These are phyloP conservation scores for Acrocyrtus sp. DNA, from an alignment of 2,888 invertebrate genomes.

Conservation along the genomic window DNA sequence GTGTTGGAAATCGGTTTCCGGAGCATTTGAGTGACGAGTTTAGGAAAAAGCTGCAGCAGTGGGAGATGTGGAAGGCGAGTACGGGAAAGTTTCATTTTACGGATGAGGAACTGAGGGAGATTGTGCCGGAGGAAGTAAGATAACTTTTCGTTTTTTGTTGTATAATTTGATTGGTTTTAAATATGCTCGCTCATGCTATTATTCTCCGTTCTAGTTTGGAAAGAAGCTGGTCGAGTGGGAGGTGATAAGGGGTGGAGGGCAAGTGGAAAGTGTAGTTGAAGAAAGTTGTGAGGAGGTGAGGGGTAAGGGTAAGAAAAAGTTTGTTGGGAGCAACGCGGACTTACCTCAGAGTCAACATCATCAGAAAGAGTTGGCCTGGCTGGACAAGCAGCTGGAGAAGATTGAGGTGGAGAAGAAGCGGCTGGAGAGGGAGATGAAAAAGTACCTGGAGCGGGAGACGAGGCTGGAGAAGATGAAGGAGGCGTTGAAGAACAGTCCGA, in stretches of 20 bases:
- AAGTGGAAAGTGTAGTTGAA: no score
- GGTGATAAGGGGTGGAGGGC: constrained; percentile 72
- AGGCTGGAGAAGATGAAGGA: constrained; percentile 71
- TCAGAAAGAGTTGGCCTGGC: constrained; percentile 71
- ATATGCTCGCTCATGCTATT: no score
- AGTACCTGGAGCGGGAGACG: constrained; percentile 75
- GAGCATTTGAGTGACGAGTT: constrained; percentile 81
- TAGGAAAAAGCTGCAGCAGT: constrained; percentile 84
- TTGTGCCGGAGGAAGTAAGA: constrained; percentile 84
- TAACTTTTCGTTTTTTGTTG: no score
- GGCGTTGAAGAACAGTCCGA: constrained; percentile 70
- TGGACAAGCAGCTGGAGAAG: constrained; percentile 72
- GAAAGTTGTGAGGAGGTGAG: constrained; percentile 4
- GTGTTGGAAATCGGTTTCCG: not conserved
- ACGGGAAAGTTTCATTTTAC: constrained; percentile 64
- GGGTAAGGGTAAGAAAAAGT: not conserved
- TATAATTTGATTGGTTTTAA: no score
- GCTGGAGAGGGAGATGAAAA: constrained; percentile 73
- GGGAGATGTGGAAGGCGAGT: constrained; percentile 77
- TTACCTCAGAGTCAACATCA: not conserved
- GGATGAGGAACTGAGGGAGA: constrained; percentile 68
- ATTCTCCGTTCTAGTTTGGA: no score
- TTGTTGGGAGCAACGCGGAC: not conserved
- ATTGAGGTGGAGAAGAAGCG: constrained; percentile 74
- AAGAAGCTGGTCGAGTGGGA: constrained; percentile 90